Base-by-base conservation (phyloP, 1,140 invertebrate genomes). In the Drosophila truncata region DNA sequence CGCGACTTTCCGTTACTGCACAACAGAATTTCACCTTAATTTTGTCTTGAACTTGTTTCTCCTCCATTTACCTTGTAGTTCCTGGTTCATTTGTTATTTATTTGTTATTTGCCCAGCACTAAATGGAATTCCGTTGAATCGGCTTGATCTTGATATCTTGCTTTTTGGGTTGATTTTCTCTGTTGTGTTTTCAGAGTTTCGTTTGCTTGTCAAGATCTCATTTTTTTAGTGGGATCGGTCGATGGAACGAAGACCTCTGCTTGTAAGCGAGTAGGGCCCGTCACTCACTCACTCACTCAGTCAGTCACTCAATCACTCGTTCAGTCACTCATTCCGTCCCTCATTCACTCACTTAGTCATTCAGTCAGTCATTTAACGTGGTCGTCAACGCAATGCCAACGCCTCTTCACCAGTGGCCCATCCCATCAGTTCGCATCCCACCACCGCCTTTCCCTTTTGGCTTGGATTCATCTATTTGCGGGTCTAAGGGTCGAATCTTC, bases 121-220 rank as follows among this genome's bases (percentile, higher is more conserved):
- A 76, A 76, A 76, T 58, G 73, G 39, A 74, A 66, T 76, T 76
- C 72, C 47, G 44, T 76, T 66, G 73, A 76, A 76, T 76, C 72
- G 73, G 71, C 72, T 76, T 76, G 52, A 76, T 76, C 73, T 76
- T 76, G 73, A 76, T 76, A 76, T 66, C 72, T 76, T 66, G 50
- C 52, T 65, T 44, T 74, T 74, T 20, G 41, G 49, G 37, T 41
- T 41, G 29, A 41, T 44, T 57, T 67, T 55, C 31, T 67, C 23
- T 46, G 61, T 63, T 42, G 58, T 42, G 42, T 33, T 35, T 64
- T 5, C 62, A 66, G 37, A 35, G 42, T 62, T 73, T 62, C 69
- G 39, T 62, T 64, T 46, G 69, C 47, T 74, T 73, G 47, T 74
- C 69, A 74, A 74, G 71, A 74, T 73, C 69, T 73, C 69, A 59